Base-by-base conservation (phyloP, 2,797 vertebrate species). In the Pachyuromys duprasi region DNA sequence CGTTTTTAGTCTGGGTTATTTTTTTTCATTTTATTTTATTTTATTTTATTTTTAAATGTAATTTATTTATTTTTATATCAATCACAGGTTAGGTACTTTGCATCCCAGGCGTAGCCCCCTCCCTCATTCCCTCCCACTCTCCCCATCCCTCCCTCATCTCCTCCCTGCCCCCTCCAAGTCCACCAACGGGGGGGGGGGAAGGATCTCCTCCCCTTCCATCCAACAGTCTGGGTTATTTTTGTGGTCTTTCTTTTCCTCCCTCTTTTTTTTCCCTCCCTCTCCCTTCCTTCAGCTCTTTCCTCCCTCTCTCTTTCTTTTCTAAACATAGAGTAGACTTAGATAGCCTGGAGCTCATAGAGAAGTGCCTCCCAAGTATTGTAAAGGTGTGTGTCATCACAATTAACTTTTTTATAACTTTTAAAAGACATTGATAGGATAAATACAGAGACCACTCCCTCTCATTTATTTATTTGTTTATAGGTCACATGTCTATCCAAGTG, bases 401-500 rank as follows among this genome's bases (percentile, higher is more conserved):
- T 31, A 84, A 84, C 62, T 18, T 22, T 84, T 84, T 84, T 49
- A 67, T 49, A n/a, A 67, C 28, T 67, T 95, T 36, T 84, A 76
- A 76, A 76, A 69, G 69, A 42, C 26, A 92, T 63, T 79, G 67
- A 74, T 93, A 90, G 15, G 49, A 69, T 87, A 49, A 86, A 92
- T 45, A 74, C 20, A 79, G n/a, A 69, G 22, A 72, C 18, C n/a
- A 72, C 8, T 39, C n/a, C 4, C 0, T 72, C 42, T 84, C 24
- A 24, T 72, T 72, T 36, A 55, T 55, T 55, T 70, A 53, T 70
- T 70, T 86, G 22, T 55, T 55, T 55, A 86, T 72, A 53, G 9
- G 53, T 60, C n/a, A 2, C 67, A 42, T 60, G 69, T 31, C 42
- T 74, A 57, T 57, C n/a, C 2, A 1, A 28, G 26, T 42, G 53